Conservation (phyloP, 1,140 invertebrate genomes). For the Caenorhabditis tropicalis region DNA sequence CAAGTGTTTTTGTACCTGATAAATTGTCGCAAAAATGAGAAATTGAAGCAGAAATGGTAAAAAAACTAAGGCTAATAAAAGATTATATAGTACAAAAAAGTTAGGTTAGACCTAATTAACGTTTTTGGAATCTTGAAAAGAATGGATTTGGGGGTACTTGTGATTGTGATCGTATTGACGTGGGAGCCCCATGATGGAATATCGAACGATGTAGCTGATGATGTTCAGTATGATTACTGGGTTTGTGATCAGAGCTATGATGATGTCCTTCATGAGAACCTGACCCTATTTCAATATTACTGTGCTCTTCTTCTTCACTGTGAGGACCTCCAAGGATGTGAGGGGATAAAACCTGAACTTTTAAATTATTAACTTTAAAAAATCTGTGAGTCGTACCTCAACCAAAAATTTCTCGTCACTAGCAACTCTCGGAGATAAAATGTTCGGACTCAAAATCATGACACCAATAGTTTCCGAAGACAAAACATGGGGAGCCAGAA, state of each 20-base stretch:
- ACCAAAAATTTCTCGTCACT: constrained; percentile 57
- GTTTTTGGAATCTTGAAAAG: not conserved
- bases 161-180: not conserved
- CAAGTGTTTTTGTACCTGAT: constrained; percentile 17
- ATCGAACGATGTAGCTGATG: constrained; percentile 23
- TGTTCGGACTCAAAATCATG: constrained; percentile 56
- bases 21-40: not conserved
- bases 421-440: constrained; percentile 51
- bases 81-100: not conserved
- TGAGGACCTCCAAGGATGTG: constrained; percentile 56
- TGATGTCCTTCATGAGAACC: constrained; percentile 37
- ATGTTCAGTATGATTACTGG: not conserved
- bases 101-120: not conserved
- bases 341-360: constrained; percentile 54
- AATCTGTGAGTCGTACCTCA: constrained; percentile 36
- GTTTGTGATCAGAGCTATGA: not conserved
- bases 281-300: constrained; percentile 46
- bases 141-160: not conserved
- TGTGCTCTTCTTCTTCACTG: constrained; percentile 47
- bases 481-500: constrained; percentile 51
- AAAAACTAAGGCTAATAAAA: not conserved
- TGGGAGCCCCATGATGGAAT: constrained; percentile 7
- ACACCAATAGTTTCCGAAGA: constrained; percentile 55
- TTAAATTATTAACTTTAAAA: not conserved
- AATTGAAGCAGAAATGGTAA: not conserved